Evolutionary conservation across 1,140 invertebrate genomes (phyloP).

Genomic region (Cotesia vestalis): DNA sequence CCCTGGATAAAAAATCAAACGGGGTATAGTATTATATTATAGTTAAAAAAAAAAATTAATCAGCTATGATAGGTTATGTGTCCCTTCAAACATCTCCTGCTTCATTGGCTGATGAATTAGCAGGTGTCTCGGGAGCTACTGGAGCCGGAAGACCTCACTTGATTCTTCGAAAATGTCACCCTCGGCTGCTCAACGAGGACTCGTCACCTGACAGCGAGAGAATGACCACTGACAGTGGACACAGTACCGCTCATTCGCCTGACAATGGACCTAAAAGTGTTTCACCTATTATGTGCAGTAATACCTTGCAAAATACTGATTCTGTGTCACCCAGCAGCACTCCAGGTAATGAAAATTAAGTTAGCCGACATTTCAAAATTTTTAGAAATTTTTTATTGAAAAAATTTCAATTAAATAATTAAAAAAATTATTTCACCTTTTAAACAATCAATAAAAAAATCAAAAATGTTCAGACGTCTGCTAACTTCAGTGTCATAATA

Average conservation of each 20-base stretch:
- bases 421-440: too few relatives aligned
- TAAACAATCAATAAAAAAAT: too few relatives aligned
- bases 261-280: constrained; percentile 84
- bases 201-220: constrained; percentile 86
- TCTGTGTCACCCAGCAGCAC: constrained; percentile 60
- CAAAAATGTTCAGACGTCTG: too few relatives aligned
- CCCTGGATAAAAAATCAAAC: neutral
- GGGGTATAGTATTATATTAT: neutral
- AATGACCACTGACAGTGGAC: constrained; percentile 84
- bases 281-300: constrained; percentile 71
- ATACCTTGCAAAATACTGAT: constrained; percentile 57
- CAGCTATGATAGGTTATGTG: constrained; percentile 48
- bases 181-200: constrained; percentile 76
- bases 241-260: constrained; percentile 89
- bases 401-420: too few relatives aligned
- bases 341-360: constrained; percentile 48
- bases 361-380: neutral
- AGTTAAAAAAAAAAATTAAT: constrained; percentile 1
- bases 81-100: constrained; percentile 57
- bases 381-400: neutral
- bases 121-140: constrained; percentile 55
- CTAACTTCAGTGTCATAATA: too few relatives aligned
- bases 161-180: constrained; percentile 76
- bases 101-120: constrained; percentile 78
- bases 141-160: constrained; percentile 66